Conservation (phyloP, 2,797 vertebrate species). For the Rhinogobio ventralis region DNA sequence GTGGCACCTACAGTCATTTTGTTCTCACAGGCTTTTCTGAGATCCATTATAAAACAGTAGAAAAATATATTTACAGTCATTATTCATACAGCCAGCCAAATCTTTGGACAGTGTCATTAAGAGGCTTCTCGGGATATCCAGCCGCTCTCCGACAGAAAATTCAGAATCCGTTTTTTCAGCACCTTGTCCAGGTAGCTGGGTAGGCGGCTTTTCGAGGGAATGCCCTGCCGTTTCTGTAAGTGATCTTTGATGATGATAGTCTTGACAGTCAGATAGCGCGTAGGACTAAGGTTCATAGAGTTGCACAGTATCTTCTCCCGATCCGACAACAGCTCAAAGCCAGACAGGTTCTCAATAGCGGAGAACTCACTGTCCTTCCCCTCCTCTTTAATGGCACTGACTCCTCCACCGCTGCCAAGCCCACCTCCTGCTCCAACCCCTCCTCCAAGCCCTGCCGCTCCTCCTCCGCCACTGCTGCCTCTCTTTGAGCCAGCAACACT, state of each 20-base stretch:
- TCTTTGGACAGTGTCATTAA: constrained; percentile 70
- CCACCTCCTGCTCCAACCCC: constrained; percentile 68
- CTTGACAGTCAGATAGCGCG: constrained; percentile 95
- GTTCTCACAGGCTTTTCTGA: constrained; percentile 34
- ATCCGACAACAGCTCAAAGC: constrained; percentile 94
- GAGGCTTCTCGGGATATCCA: constrained; percentile 95
- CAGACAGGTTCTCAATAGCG: constrained; percentile 91
- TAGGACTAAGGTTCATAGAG: constrained; percentile 91
- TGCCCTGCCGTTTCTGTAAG: constrained; percentile 94
- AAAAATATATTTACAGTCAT: constrained; percentile 35
- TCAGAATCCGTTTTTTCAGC: constrained; percentile 95
- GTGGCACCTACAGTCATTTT: constrained; percentile 40
- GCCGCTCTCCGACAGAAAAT: constrained; percentile 96
- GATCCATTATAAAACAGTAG: constrained; percentile 41
- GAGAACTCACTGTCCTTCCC: constrained; percentile 91
- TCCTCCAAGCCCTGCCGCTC: constrained; percentile 77
- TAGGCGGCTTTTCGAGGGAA: constrained; percentile 94
- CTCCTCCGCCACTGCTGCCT: constrained; percentile 69
- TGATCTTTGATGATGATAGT: constrained; percentile 98
- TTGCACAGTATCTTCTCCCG: constrained; percentile 95
- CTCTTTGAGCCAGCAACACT: constrained; percentile 83
- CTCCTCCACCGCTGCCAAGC: constrained; percentile 63
- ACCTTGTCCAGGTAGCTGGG: constrained; percentile 97
- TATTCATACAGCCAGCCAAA: constrained; percentile 22
- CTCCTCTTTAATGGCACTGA: constrained; percentile 83